Percentiles rank a stretch among this genome's conserved stretches.
phyloP scores from a whole-genome alignment of 2,888 invertebrate species.

The Rhamnusium bicolor region DNA sequence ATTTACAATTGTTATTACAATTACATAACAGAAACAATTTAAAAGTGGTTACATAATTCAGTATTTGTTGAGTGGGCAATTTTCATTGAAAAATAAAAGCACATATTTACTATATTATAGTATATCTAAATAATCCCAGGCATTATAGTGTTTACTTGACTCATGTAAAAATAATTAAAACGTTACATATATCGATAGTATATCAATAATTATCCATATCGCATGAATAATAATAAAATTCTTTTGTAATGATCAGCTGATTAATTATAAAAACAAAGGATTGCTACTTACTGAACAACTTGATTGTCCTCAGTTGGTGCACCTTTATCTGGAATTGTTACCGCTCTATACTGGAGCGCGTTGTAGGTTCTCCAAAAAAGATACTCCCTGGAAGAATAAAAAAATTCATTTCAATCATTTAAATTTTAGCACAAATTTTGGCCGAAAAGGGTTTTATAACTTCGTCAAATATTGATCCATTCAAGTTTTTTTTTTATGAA shows the following conservation, averaged over 20 bases:
- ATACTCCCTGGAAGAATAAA: constrained; percentile 77
- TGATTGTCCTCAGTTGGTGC: constrained; percentile 79
- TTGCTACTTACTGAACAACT: constrained; percentile 85
- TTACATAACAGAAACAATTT: no score
- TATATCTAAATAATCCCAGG: no score
- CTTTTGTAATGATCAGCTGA: constrained; percentile 24
- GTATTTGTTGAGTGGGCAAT: background rate
- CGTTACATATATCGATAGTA: background rate
- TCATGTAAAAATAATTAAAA: background rate
- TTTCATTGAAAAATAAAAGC: background rate
- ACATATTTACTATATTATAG: background rate
- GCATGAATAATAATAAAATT: constrained; percentile 1
- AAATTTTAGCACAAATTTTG: background rate
- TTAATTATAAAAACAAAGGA: background rate
- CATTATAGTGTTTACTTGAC: background rate
- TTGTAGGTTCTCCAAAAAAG: constrained; percentile 91
- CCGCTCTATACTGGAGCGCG: constrained; percentile 87
- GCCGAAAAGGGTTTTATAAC: no score
- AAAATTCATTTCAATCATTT: background rate
- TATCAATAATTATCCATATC: background rate
- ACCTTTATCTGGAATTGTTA: constrained; percentile 83
- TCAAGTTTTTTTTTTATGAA: no score
- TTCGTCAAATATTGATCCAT: no score
- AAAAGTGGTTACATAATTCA: no score
- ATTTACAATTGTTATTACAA: no score